phyloP scores from a whole-genome alignment of 2,797 vertebrate genomes.

The Spinus pinus region DNA sequence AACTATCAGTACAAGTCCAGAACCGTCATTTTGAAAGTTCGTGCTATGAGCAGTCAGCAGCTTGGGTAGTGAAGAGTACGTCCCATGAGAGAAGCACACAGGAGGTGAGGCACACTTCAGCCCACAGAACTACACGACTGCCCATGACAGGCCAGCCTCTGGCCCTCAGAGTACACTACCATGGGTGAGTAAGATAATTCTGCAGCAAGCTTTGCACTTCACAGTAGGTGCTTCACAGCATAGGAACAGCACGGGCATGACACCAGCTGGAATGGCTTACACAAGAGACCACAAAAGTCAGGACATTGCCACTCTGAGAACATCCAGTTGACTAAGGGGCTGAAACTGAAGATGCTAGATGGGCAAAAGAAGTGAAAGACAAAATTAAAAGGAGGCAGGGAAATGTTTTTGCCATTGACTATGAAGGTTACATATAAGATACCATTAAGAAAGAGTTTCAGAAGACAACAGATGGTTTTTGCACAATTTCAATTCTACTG shows the following conservation, averaged over 20 bases:
- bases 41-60: neutral
- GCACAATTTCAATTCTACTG: neutral
- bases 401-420: neutral
- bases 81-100: neutral
- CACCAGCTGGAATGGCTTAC: neutral
- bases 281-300: accelerated
- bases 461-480: constrained; percentile 31
- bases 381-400: neutral
- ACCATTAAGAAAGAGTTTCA: neutral
- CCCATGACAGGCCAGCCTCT: neutral
- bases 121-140: neutral
- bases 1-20: neutral
- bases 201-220: neutral
- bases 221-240: neutral
- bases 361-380: neutral
- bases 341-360: neutral
- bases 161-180: neutral
- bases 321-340: neutral
- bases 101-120: neutral
- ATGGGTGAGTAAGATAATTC: neutral
- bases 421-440: neutral
- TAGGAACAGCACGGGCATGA: neutral
- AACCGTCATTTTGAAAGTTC: neutral
- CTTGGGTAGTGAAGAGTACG: accelerated
- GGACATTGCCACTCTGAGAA: neutral